Evolutionary conservation across 1,140 invertebrate species (phyloP), one percentile per base, ranked within the genome.

Genomic region (Listronotus oregonensis): DNA sequence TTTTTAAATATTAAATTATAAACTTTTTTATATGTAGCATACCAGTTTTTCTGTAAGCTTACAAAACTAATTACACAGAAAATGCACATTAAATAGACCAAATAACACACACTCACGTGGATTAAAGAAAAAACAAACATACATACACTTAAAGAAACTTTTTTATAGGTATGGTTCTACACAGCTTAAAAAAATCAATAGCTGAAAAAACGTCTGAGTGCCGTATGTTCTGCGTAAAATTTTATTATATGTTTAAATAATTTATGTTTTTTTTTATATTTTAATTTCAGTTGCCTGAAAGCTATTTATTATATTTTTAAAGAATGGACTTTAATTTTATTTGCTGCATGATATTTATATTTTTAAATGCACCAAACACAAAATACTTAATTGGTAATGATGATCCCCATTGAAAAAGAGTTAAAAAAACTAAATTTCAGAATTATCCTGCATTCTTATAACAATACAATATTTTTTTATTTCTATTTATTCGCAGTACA

Each of bases 281-380:
- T 55, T 37, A 15, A 0, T 37, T 55, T 55, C 1, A 32, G 43
- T 46, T 46, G 17, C 43, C 2, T 0, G 6, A 8, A 17, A 46
- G 14, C 43, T 46, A n/a, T 46, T 46, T 46, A 17, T 14, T 46
- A 3, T 9, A 14, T 14, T 46, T 7, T 46, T 46, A 46, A 17
- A 11, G 4, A 6, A 17, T 14, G 2, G 6, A 17, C 2, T n/a
- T 46, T 17, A 37, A 4, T 8, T 37, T 37, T 37, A 37, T 37
- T 55, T 37, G 52, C 52, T 39, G 52, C 32, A 55, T 51, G 31
- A 31, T 37, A 40, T 9, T 40, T 39, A 14, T 37, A 15, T 55
- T 55, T 39, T 18, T 17, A 32, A 46, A 46, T 55, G 52, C 52
- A 55, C 52, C 34, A 39, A 17, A 55, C 52, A 55, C 52, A 31